These are phyloP conservation scores for Lepidurus arcticus DNA, from an alignment of 1,140 invertebrate species.

Conservation along the genomic window DNA sequence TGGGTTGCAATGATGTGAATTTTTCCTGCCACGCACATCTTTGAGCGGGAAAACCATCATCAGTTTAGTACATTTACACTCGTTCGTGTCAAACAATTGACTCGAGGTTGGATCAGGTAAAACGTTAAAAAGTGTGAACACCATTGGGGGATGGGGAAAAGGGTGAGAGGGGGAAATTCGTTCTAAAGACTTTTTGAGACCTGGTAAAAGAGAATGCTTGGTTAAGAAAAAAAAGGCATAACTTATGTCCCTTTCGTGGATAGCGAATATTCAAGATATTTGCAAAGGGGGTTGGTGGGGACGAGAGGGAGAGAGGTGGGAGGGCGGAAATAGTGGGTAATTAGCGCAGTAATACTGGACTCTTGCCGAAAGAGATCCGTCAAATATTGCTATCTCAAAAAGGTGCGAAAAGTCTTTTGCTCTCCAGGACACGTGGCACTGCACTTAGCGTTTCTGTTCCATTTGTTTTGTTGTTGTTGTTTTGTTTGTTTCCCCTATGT, in stretches of 20 bases:
- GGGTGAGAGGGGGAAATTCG: background rate
- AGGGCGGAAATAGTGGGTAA: conserved; percentile 3
- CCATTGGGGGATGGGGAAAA: background rate
- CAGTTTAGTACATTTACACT: conserved; percentile 5
- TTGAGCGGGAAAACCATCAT: conserved; percentile 4
- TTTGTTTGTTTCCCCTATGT: background rate
- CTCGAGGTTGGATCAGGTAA: conserved; percentile 21
- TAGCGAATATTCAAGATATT: conserved; percentile 5
- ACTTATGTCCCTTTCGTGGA: background rate
- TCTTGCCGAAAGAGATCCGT: conserved; percentile 17
- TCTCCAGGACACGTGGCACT: background rate
- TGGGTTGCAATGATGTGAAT: background rate
- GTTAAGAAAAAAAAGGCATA: background rate
- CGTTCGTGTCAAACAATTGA: background rate
- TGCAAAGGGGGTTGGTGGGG: background rate
- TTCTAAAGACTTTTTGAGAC: background rate
- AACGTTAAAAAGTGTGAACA: conserved; percentile 17
- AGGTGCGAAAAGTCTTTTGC: background rate
- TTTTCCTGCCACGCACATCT: background rate
- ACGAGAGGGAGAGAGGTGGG: background rate
- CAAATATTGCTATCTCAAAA: conserved; percentile 22
- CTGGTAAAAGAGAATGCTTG: background rate
- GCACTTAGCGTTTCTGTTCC: background rate
- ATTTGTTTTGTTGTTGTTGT: background rate
- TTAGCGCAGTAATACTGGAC: conserved; percentile 21